Conservation (phyloP, 2,888 invertebrate genomes). For the Polydrusus tereticollis region DNA sequence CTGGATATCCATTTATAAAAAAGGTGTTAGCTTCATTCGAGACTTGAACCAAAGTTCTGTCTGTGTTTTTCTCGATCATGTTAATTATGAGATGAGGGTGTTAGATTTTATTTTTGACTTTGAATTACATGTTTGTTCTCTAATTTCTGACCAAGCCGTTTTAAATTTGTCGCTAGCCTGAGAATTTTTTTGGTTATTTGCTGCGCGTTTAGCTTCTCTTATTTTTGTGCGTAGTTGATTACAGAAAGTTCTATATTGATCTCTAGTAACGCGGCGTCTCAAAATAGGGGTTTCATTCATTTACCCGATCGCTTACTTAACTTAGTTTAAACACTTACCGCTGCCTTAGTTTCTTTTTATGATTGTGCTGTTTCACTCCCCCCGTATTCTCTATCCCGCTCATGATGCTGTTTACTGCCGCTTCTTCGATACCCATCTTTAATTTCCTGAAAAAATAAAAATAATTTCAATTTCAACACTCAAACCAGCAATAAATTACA, state of each 20-base stretch:
- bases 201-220: neutral
- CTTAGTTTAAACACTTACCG: slow-evolving; percentile 71
- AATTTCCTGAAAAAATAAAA: slow-evolving; percentile 2
- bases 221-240: neutral
- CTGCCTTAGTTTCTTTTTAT: slow-evolving; percentile 89
- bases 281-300: too few species aligned
- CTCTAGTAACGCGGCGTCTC: neutral
- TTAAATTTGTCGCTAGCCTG: neutral
- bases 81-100: too few species aligned
- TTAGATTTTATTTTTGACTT: too few species aligned
- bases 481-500: too few species aligned
- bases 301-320: neutral
- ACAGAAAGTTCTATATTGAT: neutral
- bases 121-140: neutral
- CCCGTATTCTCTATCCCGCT: slow-evolving; percentile 92
- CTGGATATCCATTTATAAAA: too few species aligned
- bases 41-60: neutral
- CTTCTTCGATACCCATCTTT: slow-evolving; percentile 89
- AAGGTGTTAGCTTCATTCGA: neutral
- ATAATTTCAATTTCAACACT: too few species aligned
- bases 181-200: neutral
- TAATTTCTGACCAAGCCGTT: neutral
- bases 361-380: slow-evolving; percentile 90
- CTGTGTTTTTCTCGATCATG: too few species aligned
- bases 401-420: slow-evolving; percentile 88